These are phyloP conservation scores for Temnopleurus reevesii DNA, from an alignment of 53 echinoderm and acorn worm species.

Conservation along the genomic window DNA sequence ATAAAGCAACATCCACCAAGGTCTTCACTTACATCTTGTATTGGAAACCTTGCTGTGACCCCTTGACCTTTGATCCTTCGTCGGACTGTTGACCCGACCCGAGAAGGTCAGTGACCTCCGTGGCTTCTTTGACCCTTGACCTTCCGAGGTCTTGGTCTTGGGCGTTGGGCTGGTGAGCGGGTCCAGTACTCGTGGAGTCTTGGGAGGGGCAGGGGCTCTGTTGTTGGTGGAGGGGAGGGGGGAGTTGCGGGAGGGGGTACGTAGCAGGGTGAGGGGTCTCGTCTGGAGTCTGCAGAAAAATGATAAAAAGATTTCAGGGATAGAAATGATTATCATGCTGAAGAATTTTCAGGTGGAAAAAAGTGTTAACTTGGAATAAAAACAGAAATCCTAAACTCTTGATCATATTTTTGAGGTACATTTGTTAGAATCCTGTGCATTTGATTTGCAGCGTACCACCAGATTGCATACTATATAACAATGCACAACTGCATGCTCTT, in stretches of 20 bases:
- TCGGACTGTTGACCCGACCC: slow-evolving; percentile 23
- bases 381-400: too few species aligned
- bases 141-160: background rate
- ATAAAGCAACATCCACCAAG: too few species aligned
- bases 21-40: slow-evolving; percentile 73
- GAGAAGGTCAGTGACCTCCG: slow-evolving; percentile 61
- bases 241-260: slow-evolving; percentile 51
- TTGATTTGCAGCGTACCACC: too few species aligned
- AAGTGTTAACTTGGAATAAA: too few species aligned
- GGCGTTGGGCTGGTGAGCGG: slow-evolving; percentile 28
- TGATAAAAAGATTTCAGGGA: background rate
- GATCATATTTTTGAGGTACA: too few species aligned
- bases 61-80: slow-evolving; percentile 54
- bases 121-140: slow-evolving; percentile 21
- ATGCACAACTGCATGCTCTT: too few species aligned
- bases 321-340: too few species aligned
- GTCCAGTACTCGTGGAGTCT: slow-evolving; percentile 73
- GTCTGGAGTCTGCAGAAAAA: slow-evolving; percentile 43
- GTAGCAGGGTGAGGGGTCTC: slow-evolving; percentile 59
- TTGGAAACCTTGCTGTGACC: slow-evolving; percentile 63
- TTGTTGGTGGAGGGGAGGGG: slow-evolving; percentile 41
- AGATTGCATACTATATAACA: too few species aligned
- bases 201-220: slow-evolving; percentile 67
- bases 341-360: too few species aligned
- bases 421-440: too few species aligned